These are phyloP conservation scores for Rhamphomyia laevipes DNA, from an alignment of 2,888 invertebrate species.

Conservation along the genomic window DNA sequence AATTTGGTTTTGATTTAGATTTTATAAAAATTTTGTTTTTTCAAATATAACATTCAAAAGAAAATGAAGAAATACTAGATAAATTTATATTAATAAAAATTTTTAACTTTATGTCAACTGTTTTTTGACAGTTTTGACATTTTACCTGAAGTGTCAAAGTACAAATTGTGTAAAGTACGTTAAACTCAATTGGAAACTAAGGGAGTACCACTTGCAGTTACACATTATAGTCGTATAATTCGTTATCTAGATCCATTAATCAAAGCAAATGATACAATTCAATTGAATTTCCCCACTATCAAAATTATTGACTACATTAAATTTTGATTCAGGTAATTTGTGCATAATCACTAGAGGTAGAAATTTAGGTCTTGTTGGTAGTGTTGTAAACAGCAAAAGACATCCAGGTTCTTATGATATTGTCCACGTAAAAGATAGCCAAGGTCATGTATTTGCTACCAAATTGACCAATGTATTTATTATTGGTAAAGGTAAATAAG, in stretches of 20 bases:
- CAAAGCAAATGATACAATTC: slow-evolving; percentile 93
- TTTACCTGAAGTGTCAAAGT: too few species aligned
- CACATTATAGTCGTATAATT: slow-evolving; percentile 96
- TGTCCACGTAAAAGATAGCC: slow-evolving; percentile 94
- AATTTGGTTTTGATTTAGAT: too few species aligned
- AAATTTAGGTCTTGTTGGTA: slow-evolving; percentile 99
- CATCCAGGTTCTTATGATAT: slow-evolving; percentile 99
- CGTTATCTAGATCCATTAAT: slow-evolving; percentile 97
- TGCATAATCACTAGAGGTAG: slow-evolving; percentile 99
- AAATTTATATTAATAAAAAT: too few species aligned
- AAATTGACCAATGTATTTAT: slow-evolving; percentile 96
- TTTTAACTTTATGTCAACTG: too few species aligned
- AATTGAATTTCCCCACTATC: slow-evolving; percentile 82
- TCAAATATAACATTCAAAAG: too few species aligned
- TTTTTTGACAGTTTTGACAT: too few species aligned
- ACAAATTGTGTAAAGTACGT: slow-evolving; percentile 95
- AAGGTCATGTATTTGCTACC: slow-evolving; percentile 96
- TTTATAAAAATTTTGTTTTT: too few species aligned
- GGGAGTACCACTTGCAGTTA: slow-evolving; percentile 88
- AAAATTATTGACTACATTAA: slow-evolving; percentile 98
- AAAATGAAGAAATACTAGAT: too few species aligned
- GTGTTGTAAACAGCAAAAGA: slow-evolving; percentile 91
- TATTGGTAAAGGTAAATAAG: slow-evolving; percentile 95
- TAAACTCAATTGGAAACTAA: slow-evolving; percentile 84
- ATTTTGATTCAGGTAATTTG: slow-evolving; percentile 96